Conservation (phyloP, 2,888 invertebrate genomes). For the Rhamphomyia laevipes region DNA sequence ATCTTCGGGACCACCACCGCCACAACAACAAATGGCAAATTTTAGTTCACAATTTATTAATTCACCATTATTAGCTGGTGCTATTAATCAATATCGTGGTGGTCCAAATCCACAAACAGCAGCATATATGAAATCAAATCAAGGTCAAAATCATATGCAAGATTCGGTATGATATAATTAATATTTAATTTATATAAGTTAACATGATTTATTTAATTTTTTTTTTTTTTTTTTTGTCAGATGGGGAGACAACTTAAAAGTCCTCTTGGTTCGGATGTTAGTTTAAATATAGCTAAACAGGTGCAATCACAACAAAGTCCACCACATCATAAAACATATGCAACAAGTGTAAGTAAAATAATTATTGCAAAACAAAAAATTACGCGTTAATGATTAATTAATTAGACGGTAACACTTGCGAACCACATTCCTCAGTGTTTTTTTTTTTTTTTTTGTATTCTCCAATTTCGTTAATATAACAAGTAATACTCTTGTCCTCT, state of each 20-base stretch:
- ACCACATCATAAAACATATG: constrained; percentile 38
- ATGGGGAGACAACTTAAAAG: constrained; percentile 37
- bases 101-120: constrained; percentile 30
- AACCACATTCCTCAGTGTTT: too few relatives aligned
- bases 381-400: too few relatives aligned
- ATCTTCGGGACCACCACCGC: constrained; percentile 26
- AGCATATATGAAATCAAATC: constrained; percentile 34
- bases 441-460: too few relatives aligned
- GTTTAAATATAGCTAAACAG: constrained; percentile 35
- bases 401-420: too few relatives aligned
- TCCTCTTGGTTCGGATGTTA: constrained; percentile 35
- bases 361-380: neutral
- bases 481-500: too few relatives aligned
- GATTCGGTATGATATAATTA: constrained; percentile 29
- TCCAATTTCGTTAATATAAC: too few relatives aligned
- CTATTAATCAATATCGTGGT: constrained; percentile 36
- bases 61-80: constrained; percentile 51
- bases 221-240: constrained; percentile 18
- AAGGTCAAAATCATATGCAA: constrained; percentile 37
- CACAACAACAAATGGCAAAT: constrained; percentile 36
- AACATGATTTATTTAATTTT: neutral
- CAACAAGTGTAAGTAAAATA: constrained; percentile 29
- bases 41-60: constrained; percentile 46
- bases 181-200: neutral
- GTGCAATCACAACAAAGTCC: constrained; percentile 38